Evolutionary conservation across 2,888 invertebrate species (phyloP), one percentile per base, ranked within the genome.

Genomic region (Eristalis tenax): DNA sequence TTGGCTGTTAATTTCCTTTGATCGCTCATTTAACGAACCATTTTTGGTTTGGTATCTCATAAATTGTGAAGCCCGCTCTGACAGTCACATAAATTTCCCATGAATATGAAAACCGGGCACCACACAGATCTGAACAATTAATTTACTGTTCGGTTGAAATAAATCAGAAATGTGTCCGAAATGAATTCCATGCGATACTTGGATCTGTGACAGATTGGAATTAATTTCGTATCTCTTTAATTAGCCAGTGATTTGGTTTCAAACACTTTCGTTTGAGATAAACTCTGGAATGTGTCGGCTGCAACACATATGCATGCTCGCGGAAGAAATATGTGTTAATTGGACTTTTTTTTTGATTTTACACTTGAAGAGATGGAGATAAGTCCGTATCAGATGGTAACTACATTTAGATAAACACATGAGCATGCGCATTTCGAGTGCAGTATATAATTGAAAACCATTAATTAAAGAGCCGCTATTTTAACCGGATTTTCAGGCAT

Each of bases 1-100:
- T 82, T 86, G 81, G 73, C 56, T 82, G 86, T 82, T 86, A 78
- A 83, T 78, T 86, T 82, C 64, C 78, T 86, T 86, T 86, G 86
- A 86, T 86, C 86, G 86, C 86, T 86, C 78, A 86, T 86, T 86
- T 86, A 86, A 82, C 85, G 86, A 86, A 86, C 78, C 86, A 75
- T 82, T 86, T 74, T 86, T 75, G 86, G 86, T 75, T 74, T 82
- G 82, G 78, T 74, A 86, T 86, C 78, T 83, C 86, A 86, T 86
- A 86, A 83, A 86, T 86, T 82, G 82, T 71, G 82, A 79, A 65
- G 78, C 78, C 75, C 82, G 86, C 78, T 83, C 50, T 86, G 86
- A 86, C 86, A 86, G 78, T 75, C 82, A 26, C 83, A 86, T 86
- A 86, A 83, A 82, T 83, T 83, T 75, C 68, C 78, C 63, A 50